These are phyloP conservation scores for Ancistrus triradiatus DNA, from an alignment of 2,113 vertebrate species.

Conservation along the genomic window DNA sequence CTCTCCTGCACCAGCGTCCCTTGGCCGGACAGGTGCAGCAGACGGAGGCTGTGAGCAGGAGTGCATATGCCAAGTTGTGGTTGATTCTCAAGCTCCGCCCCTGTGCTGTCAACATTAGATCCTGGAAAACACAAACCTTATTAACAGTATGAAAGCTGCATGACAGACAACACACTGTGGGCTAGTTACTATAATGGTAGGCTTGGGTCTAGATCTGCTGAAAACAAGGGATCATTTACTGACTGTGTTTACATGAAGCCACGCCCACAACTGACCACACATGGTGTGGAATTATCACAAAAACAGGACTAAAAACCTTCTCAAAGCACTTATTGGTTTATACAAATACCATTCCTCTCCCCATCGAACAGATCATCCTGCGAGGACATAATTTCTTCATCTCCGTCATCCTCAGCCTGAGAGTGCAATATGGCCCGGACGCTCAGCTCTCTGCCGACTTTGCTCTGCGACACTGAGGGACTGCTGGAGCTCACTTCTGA, in stretches of 20 bases:
- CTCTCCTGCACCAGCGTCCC: slow-evolving; percentile 71
- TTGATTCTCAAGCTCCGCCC: slow-evolving; percentile 64
- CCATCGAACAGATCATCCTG: slow-evolving; percentile 86
- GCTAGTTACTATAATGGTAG: too few relatives aligned
- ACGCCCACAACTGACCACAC: too few relatives aligned
- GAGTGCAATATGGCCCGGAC: slow-evolving; percentile 61
- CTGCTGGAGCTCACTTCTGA: slow-evolving; percentile 68
- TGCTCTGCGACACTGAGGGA: slow-evolving; percentile 54
- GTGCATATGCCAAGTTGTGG: slow-evolving; percentile 59
- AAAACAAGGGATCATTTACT: too few relatives aligned
- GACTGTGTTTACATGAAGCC: too few relatives aligned
- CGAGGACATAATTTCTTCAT: slow-evolving; percentile 72
- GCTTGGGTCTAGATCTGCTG: too few relatives aligned
- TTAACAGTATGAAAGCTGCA: not conserved
- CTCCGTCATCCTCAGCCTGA: slow-evolving; percentile 56
- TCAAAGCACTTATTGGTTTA: too few relatives aligned
- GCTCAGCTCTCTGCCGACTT: slow-evolving; percentile 43
- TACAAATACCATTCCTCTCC: slow-evolving; percentile 44
- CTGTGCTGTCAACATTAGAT: slow-evolving; percentile 63
- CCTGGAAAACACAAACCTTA: slow-evolving; percentile 40
- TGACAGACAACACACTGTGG: too few relatives aligned
- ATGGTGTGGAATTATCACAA: too few relatives aligned
- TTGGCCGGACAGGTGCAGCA: slow-evolving; percentile 90
- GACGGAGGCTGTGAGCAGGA: slow-evolving; percentile 72
- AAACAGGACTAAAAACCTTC: too few relatives aligned